Evolutionary conservation across 2,113 vertebrate species (phyloP).

Genomic region (Climacteris rufus): DNA sequence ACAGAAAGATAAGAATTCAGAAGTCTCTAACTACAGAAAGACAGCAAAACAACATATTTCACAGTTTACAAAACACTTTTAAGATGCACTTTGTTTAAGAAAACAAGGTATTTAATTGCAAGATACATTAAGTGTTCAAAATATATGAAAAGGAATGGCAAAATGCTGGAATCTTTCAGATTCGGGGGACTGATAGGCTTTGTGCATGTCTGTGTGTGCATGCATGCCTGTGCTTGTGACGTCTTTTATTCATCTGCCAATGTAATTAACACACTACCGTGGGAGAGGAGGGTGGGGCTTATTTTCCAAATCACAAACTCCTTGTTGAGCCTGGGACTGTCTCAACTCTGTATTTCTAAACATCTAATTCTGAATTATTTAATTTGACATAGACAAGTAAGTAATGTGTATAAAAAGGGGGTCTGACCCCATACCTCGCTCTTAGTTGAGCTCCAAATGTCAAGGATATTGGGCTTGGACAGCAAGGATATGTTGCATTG

Average conservation of each 20-base stretch:
- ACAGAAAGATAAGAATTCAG: not conserved
- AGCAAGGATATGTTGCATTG: not conserved
- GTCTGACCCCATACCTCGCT: not conserved
- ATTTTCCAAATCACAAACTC: not conserved
- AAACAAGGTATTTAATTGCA: not conserved
- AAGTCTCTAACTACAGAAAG: not conserved
- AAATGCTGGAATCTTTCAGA: slow-evolving; percentile 7
- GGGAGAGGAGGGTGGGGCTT: not conserved
- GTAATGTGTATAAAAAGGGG: not conserved
- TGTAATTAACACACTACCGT: not conserved
- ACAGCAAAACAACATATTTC: not conserved
- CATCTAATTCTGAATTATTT: not conserved
- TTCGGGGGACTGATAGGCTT: not conserved
- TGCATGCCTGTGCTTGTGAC: not conserved
- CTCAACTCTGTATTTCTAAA: not conserved
- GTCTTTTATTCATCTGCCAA: slow-evolving; percentile 2
- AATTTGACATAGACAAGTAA: not conserved
- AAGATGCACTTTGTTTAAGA: not conserved
- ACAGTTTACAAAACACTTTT: not conserved
- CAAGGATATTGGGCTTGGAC: not conserved
- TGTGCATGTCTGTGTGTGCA: not conserved
- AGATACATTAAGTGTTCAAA: not conserved
- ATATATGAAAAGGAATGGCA: not conserved
- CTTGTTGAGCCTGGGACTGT: not conserved
- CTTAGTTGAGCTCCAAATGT: not conserved